Percentiles rank a stretch among this genome's conserved stretches.
Conservation (phyloP, 2,113 vertebrate genomes). For the Brachyistius frenatus region DNA sequence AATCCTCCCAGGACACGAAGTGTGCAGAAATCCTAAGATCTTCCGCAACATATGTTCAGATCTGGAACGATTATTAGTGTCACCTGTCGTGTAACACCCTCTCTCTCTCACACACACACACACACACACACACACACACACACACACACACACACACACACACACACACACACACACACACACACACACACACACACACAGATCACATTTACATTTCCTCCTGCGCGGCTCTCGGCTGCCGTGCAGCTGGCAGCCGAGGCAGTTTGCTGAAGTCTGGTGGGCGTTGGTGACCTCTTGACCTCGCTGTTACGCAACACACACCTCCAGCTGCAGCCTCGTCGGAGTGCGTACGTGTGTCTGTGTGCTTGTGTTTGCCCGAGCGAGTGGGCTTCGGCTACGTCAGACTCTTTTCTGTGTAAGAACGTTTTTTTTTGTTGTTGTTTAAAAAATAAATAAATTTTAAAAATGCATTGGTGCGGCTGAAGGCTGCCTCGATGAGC, state of each 20-base stretch:
- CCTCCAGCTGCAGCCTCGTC: slow-evolving; percentile 63
- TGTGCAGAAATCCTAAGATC: neutral
- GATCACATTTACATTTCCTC: slow-evolving; percentile 10
- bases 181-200: neutral
- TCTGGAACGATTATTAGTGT: slow-evolving; percentile 13
- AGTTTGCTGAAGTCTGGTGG: slow-evolving; percentile 72
- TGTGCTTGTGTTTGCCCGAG: slow-evolving; percentile 40
- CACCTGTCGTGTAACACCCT: neutral
- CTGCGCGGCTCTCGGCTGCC: slow-evolving; percentile 12
- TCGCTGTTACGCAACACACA: slow-evolving; percentile 77
- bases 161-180: neutral
- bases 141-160: neutral
- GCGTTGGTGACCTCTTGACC: slow-evolving; percentile 75
- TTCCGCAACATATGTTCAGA: slow-evolving; percentile 11
- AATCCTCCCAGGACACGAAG: neutral
- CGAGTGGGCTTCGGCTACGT: slow-evolving; percentile 49
- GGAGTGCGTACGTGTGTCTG: slow-evolving; percentile 56
- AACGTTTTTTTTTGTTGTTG: slow-evolving; percentile 1
- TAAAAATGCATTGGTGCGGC: neutral
- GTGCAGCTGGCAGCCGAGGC: slow-evolving; percentile 47
- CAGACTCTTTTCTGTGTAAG: slow-evolving; percentile 45
- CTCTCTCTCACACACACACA: neutral
- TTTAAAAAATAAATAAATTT: neutral
- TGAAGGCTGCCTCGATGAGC: slow-evolving; percentile 19
- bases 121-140: neutral